These are phyloP conservation scores for Brachionus angularis DNA, from an alignment of 1,140 invertebrate species.

Conservation along the genomic window DNA sequence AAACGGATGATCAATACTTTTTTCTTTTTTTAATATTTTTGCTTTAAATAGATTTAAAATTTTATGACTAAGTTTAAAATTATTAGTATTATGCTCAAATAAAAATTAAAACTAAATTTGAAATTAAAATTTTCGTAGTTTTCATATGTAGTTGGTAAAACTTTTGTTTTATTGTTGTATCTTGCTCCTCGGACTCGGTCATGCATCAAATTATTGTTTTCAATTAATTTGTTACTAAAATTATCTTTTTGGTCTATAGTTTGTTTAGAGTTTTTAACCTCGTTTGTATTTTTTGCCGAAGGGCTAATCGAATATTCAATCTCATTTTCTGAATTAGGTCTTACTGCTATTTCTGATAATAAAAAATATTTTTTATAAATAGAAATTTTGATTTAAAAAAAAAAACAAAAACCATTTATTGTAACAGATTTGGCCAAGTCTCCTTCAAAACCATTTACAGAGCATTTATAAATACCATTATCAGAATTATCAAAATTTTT, in stretches of 20 bases:
- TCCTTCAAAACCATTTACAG: conserved; percentile 14
- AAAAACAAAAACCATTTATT: conserved; percentile 7
- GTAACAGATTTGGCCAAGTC: not conserved
- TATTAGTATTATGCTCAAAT: too few relatives aligned
- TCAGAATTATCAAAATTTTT: conserved; percentile 31
- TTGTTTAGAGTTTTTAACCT: not conserved
- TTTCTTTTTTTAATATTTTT: too few relatives aligned
- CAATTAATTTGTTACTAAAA: not conserved
- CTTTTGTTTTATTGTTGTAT: conserved; percentile 27
- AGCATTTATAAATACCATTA: conserved; percentile 33
- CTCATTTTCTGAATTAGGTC: too few relatives aligned
- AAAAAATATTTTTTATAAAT: not conserved
- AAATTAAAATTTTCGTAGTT: too few relatives aligned
- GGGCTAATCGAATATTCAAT: too few relatives aligned
- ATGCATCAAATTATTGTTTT: conserved; percentile 18
- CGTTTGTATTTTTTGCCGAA: not conserved
- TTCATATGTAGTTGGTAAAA: too few relatives aligned
- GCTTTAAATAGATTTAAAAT: too few relatives aligned
- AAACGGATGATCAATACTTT: too few relatives aligned
- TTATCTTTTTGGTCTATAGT: not conserved
- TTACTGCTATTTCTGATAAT: too few relatives aligned
- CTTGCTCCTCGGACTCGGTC: not conserved
- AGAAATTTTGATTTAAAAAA: not conserved
- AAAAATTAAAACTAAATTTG: too few relatives aligned
- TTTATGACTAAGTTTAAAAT: too few relatives aligned